These are phyloP conservation scores for Theretra japonica DNA, from an alignment of 2,888 invertebrate species.

Conservation along the genomic window DNA sequence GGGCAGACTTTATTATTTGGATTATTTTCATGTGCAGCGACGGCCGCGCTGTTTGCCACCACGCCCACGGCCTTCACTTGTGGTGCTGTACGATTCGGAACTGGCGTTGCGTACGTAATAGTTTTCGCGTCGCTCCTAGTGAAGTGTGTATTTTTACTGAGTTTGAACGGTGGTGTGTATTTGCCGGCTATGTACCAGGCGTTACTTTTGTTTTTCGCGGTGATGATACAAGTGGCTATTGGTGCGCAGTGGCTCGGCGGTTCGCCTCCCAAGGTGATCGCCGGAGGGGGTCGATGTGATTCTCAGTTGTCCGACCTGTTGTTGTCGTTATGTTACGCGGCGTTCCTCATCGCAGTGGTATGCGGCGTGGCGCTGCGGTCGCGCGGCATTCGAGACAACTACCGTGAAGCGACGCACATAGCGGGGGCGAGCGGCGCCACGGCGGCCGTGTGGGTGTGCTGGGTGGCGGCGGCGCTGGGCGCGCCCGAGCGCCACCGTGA, in stretches of 20 bases:
- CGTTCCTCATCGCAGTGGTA: constrained; percentile 93
- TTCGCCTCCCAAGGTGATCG: constrained; percentile 86
- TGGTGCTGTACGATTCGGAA: constrained; percentile 91
- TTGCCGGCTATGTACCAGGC: constrained; percentile 96
- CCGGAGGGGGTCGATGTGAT: constrained; percentile 82
- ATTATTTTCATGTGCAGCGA: constrained; percentile 91
- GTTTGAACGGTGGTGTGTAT: constrained; percentile 95
- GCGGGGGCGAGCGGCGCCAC: constrained; percentile 94
- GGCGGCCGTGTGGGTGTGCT: constrained; percentile 94
- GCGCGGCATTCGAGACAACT: constrained; percentile 95
- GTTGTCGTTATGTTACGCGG: constrained; percentile 92
- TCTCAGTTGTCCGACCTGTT: constrained; percentile 89
- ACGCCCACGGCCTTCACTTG: constrained; percentile 92
- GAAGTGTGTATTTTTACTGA: constrained; percentile 96
- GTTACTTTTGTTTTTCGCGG: constrained; percentile 94
- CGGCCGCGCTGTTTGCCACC: constrained; percentile 91
- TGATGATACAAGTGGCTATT: constrained; percentile 94
- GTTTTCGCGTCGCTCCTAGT: constrained; percentile 96
- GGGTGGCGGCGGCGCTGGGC: constrained; percentile 92
- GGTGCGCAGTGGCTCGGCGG: constrained; percentile 94
- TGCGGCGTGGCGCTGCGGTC: constrained; percentile 93
- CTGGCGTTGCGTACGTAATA: constrained; percentile 92
- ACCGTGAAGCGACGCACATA: constrained; percentile 96
- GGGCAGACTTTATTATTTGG: constrained; percentile 95
- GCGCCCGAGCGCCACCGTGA: constrained; percentile 92